phyloP scores from a whole-genome alignment of 2,113 vertebrate genomes.

The Cephalopholis sonnerati region DNA sequence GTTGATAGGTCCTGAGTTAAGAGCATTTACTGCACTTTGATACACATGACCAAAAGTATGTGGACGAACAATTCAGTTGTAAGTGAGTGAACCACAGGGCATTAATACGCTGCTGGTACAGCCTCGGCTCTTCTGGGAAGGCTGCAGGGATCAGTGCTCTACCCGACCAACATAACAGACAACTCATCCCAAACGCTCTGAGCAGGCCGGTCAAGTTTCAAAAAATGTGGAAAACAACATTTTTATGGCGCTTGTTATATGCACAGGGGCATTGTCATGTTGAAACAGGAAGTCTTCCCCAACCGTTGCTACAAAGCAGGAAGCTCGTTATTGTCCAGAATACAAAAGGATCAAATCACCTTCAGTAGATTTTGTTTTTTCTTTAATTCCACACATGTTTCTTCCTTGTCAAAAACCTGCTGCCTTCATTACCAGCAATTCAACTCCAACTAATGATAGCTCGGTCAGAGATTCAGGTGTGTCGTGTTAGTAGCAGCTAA shows the following conservation, averaged over 20 bases:
- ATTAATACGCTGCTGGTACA: constrained; percentile 13
- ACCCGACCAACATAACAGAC: neutral
- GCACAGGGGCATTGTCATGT: too few species aligned
- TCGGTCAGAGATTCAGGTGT: neutral
- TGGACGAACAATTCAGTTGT: neutral
- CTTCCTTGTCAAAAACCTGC: neutral
- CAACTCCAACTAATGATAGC: neutral
- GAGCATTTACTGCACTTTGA: constrained; percentile 13
- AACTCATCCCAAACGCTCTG: neutral
- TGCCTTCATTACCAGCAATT: neutral
- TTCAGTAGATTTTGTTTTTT: neutral
- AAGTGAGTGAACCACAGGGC: neutral
- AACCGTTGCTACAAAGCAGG: neutral
- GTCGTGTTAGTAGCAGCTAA: too few species aligned
- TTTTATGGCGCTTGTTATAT: neutral
- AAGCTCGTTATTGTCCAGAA: neutral
- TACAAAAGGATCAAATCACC: neutral
- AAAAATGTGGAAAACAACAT: neutral
- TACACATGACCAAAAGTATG: neutral
- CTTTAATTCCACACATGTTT: neutral
- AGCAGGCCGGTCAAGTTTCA: neutral
- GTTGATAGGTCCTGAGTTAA: neutral
- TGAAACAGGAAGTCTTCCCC: neutral
- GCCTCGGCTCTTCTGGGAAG: constrained; percentile 8
- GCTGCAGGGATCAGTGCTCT: constrained; percentile 2